Evolutionary conservation across 2,797 vertebrate genomes (phyloP), one percentile per base, ranked within the genome.

Genomic region (Corythornis leucogaster): DNA sequence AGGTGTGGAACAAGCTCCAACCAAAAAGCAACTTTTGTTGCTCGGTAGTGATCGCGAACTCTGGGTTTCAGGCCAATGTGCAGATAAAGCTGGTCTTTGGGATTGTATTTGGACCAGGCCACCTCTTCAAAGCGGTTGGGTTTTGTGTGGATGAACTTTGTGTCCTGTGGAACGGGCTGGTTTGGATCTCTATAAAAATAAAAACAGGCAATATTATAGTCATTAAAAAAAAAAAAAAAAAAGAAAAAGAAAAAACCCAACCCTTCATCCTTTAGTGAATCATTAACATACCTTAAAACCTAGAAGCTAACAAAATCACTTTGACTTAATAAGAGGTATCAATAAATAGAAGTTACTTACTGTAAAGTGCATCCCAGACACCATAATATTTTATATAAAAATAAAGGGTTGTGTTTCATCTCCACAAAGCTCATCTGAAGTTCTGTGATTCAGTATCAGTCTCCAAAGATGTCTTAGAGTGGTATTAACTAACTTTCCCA

Each of bases 1-100:
- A 99, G 97, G 69, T 99, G 99, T 0, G 99, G 99, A 5, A 99
- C 99, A 0, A 99, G 97, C 55, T 99, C 99, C 69, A 99, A 90
- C 99, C 99, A 99, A 96, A 99, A 99, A 6, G 99, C 99, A 5
- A 99, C 99, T 93, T 99, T 99, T 25, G 99, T 99, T 6, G 99
- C 99, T 1, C 99, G 97, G 92, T 99, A 99, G 88, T 99, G 99
- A 84, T 99, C 99, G 19, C 99, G 96, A n/a, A 99, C 99, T 26
- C 99, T 95, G 4, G 99, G 99, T 79, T 99, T 99, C 78, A 99
- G 97, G 42, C 99, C 99, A 7, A 99, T 99, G 86, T 99, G 99
- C 45, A 99, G 98, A 91, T 99, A 99, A 26, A 99, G 98, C 94
- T 99, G 99, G 95, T 99, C 99, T 95, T 99, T 99, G 61, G 99